These are phyloP conservation scores for Operophtera brumata DNA, from an alignment of 2,888 invertebrate species.

Conservation along the genomic window DNA sequence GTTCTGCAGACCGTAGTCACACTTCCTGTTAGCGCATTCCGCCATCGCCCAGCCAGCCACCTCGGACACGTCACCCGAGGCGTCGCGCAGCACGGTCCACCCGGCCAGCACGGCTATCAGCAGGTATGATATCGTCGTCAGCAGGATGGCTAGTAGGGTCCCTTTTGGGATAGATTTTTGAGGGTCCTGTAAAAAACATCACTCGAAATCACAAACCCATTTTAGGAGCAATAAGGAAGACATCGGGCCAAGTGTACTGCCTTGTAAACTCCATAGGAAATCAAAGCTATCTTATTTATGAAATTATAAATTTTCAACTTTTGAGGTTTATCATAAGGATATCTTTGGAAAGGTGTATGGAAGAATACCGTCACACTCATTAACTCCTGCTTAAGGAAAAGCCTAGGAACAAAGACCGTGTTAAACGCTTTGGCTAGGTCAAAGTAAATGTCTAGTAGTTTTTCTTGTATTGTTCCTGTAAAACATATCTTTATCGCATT, in stretches of 20 bases:
- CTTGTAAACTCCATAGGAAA: neutral
- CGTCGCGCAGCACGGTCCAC: slow-evolving; percentile 88
- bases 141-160: slow-evolving; percentile 92
- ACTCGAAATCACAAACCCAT: neutral
- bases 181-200: slow-evolving; percentile 84
- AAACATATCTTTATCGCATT: too few species aligned
- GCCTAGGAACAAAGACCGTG: neutral
- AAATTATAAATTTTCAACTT: neutral
- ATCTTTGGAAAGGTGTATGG: neutral
- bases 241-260: neutral
- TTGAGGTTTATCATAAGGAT: neutral
- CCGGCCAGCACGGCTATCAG: slow-evolving; percentile 90
- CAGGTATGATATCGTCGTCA: slow-evolving; percentile 93
- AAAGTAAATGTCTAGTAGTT: neutral
- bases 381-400: neutral
- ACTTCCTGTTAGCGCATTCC: slow-evolving; percentile 77
- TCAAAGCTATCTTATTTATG: neutral
- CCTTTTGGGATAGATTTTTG: slow-evolving; percentile 95
- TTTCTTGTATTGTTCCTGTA: too few species aligned
- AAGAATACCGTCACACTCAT: neutral
- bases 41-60: slow-evolving; percentile 78
- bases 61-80: slow-evolving; percentile 85
- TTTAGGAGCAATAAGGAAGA: neutral
- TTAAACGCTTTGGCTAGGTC: neutral
- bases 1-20: slow-evolving; percentile 87